phyloP scores from a whole-genome alignment of 2,113 vertebrate genomes.

The Sus scrofa region T2T-Sscrofa CM000814.6:4355001-4355500 shows the following conservation, averaged over 20 bases:
- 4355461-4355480: background rate
- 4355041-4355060: background rate
- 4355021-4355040: background rate
- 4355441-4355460: background rate
- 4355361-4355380: background rate
- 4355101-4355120: background rate
- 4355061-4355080: background rate
- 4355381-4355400: too few species aligned
- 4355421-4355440: background rate
- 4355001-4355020: background rate
- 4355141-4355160: background rate
- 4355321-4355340: background rate
- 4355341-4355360: background rate
- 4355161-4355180: background rate
- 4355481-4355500: background rate
- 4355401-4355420: background rate
- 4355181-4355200: background rate
- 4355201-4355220: background rate
- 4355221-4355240: background rate
- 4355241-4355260: background rate
- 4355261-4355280: background rate
- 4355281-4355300: background rate
- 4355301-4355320: background rate
- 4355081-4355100: background rate
- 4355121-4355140: background rate